phyloP scores from a whole-genome alignment of 2,113 vertebrate genomes.

The Rhinoderma darwinii region DNA sequence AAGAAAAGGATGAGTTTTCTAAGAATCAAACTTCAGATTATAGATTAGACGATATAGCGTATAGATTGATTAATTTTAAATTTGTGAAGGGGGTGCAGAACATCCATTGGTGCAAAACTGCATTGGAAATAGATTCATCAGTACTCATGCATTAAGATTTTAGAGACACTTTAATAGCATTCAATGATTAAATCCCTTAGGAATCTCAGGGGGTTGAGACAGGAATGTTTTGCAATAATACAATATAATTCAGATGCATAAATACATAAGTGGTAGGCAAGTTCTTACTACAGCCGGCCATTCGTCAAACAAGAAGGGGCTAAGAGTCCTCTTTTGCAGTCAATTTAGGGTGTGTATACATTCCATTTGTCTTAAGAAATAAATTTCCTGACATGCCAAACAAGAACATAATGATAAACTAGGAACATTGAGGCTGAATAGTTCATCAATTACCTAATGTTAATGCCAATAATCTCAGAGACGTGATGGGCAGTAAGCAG shows the following conservation, averaged over 20 bases:
- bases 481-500: too few species aligned
- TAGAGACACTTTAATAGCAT: not conserved
- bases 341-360: not conserved
- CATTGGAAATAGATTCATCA: not conserved
- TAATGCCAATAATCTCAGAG: too few species aligned
- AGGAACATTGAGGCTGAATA: too few species aligned
- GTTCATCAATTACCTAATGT: too few species aligned
- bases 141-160: conserved; percentile 42
- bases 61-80: conserved; percentile 14
- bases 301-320: not conserved
- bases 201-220: not conserved
- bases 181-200: not conserved
- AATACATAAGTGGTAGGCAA: not conserved
- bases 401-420: too few species aligned
- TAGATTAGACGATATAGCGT: conserved; percentile 57
- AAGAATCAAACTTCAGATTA: conserved; percentile 61
- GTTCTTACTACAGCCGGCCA: not conserved
- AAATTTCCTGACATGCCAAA: not conserved
- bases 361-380: not conserved
- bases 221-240: not conserved
- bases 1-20: conserved; percentile 57
- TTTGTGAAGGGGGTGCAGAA: not conserved
- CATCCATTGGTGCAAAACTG: not conserved
- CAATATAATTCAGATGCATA: not conserved
- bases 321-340: not conserved